These are phyloP conservation scores for Chrysogorgia sp. DNA, from an alignment of 92 coral and sea anemone species.

Conservation along the genomic window DNA sequence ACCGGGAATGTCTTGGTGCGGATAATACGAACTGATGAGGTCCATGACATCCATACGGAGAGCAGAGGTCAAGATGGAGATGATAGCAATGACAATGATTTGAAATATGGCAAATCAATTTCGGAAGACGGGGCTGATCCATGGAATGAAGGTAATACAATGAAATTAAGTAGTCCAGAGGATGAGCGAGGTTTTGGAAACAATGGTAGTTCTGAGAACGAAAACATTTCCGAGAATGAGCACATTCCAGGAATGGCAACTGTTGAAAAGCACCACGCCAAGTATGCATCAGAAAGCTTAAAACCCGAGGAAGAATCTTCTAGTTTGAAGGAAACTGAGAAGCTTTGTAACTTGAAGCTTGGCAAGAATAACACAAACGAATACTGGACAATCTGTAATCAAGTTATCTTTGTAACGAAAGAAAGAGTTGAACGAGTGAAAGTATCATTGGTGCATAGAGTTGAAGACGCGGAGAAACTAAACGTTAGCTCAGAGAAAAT, in stretches of 20 bases:
- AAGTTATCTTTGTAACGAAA: not conserved
- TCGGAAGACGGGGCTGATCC: too few species aligned
- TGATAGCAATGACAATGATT: too few species aligned
- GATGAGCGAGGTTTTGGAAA: not conserved
- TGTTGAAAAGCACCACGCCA: not conserved
- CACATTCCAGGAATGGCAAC: not conserved
- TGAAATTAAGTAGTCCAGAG: not conserved
- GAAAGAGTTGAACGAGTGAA: constrained; percentile 32
- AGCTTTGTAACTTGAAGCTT: not conserved
- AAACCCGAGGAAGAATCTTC: not conserved
- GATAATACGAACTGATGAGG: constrained; percentile 13
- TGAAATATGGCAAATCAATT: too few species aligned
- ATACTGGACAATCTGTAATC: not conserved
- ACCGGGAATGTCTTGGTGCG: not conserved
- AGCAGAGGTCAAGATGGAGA: not conserved
- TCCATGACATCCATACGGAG: not conserved
- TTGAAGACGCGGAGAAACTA: constrained; percentile 6
- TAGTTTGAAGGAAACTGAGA: not conserved
- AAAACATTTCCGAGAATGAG: constrained; percentile 1
- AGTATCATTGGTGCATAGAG: not conserved
- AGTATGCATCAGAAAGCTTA: not conserved
- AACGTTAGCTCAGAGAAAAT: not conserved
- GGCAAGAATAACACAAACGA: constrained; percentile 7
- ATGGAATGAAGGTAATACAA: too few species aligned
- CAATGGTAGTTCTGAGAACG: not conserved